Conservation (phyloP, 1,140 invertebrate species). For the Tetragnatha versicolor region DNA sequence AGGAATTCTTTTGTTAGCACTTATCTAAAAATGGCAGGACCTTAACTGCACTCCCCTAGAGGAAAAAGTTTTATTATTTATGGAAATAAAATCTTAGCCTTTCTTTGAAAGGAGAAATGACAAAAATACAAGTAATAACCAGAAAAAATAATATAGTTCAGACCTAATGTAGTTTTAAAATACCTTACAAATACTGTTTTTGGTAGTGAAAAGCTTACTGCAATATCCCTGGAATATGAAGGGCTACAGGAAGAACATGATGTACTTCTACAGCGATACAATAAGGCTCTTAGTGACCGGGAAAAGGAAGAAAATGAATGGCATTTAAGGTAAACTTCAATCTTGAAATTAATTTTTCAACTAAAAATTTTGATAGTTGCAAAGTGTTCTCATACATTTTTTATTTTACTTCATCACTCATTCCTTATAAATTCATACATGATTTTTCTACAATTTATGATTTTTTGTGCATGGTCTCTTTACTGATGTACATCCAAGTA, state of each 20-base stretch:
- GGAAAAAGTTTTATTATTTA: too few species aligned
- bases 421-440: not conserved
- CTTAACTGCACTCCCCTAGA: too few species aligned
- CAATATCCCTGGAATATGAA: slow-evolving; percentile 61
- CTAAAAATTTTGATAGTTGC: too few species aligned
- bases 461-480: not conserved
- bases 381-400: too few species aligned
- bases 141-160: not conserved
- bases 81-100: too few species aligned
- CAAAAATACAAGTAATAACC: not conserved
- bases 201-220: slow-evolving; percentile 60
- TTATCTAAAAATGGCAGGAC: too few species aligned
- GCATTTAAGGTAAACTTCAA: slow-evolving; percentile 62
- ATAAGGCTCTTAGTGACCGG: slow-evolving; percentile 61
- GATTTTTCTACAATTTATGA: not conserved
- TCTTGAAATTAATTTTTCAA: too few species aligned
- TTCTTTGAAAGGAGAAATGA: too few species aligned
- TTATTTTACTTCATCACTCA: too few species aligned
- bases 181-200: not conserved
- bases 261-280: slow-evolving; percentile 60
- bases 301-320: slow-evolving; percentile 61
- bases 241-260: slow-evolving; percentile 64
- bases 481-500: not conserved
- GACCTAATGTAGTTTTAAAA: not conserved
- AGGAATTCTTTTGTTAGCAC: too few species aligned